Conservation (phyloP, 2,888 invertebrate genomes). For the Trilocha varians region DNA sequence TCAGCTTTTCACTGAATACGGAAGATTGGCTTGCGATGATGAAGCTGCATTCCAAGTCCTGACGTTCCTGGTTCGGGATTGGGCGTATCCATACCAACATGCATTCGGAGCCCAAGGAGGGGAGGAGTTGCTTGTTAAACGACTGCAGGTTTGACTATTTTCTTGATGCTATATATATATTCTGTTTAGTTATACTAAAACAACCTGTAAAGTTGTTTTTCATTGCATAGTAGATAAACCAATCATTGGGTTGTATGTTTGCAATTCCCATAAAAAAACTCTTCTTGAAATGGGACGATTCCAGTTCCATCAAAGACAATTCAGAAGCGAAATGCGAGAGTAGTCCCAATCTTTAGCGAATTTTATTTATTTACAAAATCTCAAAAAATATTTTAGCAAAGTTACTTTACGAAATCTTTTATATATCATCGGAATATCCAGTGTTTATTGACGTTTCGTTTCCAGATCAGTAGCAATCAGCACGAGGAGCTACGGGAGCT, state of each 20-base stretch:
- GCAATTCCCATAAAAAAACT: too few relatives aligned
- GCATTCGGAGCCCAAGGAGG: slow-evolving; percentile 92
- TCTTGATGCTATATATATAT: neutral
- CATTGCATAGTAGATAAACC: too few relatives aligned
- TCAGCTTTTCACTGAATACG: slow-evolving; percentile 89
- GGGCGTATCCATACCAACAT: slow-evolving; percentile 96
- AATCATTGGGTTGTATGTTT: too few relatives aligned
- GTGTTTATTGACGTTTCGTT: neutral
- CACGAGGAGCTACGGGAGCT: slow-evolving; percentile 12
- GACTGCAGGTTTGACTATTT: slow-evolving; percentile 76
- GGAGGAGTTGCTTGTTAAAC: slow-evolving; percentile 82
- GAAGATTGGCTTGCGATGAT: slow-evolving; percentile 84
- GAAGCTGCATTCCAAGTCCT: slow-evolving; percentile 88
- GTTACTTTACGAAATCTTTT: neutral
- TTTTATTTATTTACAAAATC: neutral
- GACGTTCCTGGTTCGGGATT: slow-evolving; percentile 91
- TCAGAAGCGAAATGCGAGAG: too few relatives aligned
- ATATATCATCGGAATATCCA: neutral
- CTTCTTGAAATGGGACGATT: too few relatives aligned
- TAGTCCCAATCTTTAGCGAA: too few relatives aligned
- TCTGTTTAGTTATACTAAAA: too few relatives aligned
- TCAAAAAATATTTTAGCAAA: neutral
- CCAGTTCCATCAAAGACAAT: too few relatives aligned
- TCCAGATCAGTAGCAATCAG: slow-evolving; percentile 8
- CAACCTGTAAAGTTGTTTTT: too few relatives aligned